Base-by-base conservation (phyloP, 2,113 vertebrate genomes). In the Anguilla rostrata region DNA sequence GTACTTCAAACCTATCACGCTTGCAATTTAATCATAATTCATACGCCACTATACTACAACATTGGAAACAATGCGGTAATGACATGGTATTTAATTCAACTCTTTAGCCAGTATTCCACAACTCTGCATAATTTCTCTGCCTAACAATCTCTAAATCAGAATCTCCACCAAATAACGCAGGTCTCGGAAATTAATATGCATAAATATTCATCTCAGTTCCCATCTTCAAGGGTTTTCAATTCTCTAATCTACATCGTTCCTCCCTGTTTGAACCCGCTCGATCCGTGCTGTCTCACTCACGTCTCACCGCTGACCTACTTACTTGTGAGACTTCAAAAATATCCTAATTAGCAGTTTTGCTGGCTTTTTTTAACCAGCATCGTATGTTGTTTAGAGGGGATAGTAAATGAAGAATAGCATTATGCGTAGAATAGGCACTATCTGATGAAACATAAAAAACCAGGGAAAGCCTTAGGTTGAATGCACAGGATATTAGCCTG, bases 161-260 rank as follows among this genome's bases (percentile, higher is more conserved):
- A 80, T 80, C 29, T 22, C 78, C 29, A 80, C 34, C 78, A 20
- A 40, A 40, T 80, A 14, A 80, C 41, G 8, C 41, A 40, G 34
- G 3, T 15, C 40, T 80, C 78, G 16, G 14, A 80, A 80, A 80
- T 80, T 80, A 39, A 41, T 40, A 80, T 75, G 78, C 78, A 78
- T 11, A 39, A 34, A 78, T 29, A 78, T 39, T 78, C 26, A 78
- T 78, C n/a, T 78, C 39, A 66, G 26, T 66, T 66, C 22, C 60
- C 60, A 66, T 26, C 60, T 66, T 66, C 60, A 66, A 66, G 60
- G 60, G 75, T 78, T 80, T 80, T 80, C 40, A 80, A 80, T n/a
- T 26, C 9, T 14, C 71, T 75, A 34, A 75, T 29, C n/a, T 75
- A 34, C 71, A 11, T 75, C n/a, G n/a, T 75, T 75, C 71, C 34